Evolutionary conservation across 2,888 invertebrate genomes (phyloP).

Genomic region (Augiades crinisus): DNA sequence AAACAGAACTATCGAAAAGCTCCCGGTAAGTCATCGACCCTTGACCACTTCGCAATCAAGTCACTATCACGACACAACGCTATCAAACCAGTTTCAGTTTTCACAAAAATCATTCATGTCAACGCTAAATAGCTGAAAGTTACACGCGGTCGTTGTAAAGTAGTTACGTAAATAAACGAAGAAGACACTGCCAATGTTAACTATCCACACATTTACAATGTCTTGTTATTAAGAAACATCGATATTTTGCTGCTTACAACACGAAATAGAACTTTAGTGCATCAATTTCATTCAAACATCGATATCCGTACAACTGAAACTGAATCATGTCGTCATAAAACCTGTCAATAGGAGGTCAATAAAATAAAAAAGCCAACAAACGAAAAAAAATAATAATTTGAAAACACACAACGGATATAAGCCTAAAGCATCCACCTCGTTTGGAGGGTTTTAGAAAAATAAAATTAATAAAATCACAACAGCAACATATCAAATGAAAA

Average conservation of each 20-base stretch:
- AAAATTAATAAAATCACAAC: conserved; percentile 6
- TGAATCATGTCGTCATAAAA: background rate
- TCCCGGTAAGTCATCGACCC: conserved; percentile 60
- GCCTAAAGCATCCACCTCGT: conserved; percentile 23
- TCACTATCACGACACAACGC: conserved; percentile 11
- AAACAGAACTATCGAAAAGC: conserved; percentile 56
- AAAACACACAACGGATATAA: conserved; percentile 13
- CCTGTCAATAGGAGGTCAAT: background rate
- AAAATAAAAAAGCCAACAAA: conserved; percentile 6
- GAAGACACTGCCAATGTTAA: no score
- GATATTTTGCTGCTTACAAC: no score
- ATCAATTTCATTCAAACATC: background rate
- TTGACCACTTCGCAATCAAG: conserved; percentile 29
- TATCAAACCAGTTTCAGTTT: conserved; percentile 2
- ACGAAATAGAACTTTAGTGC: no score
- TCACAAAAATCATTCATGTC: background rate
- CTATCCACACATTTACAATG: no score
- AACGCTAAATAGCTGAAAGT: conserved; percentile 3
- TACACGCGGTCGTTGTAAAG: no score
- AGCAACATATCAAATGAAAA: background rate
- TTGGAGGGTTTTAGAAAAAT: background rate
- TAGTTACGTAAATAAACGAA: no score
- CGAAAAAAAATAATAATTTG: conserved; percentile 2
- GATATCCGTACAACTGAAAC: conserved; percentile 7
- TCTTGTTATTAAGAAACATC: no score